These are phyloP conservation scores for Microchirus variegatus DNA, from an alignment of 2,797 vertebrate genomes.

Conservation along the genomic window DNA sequence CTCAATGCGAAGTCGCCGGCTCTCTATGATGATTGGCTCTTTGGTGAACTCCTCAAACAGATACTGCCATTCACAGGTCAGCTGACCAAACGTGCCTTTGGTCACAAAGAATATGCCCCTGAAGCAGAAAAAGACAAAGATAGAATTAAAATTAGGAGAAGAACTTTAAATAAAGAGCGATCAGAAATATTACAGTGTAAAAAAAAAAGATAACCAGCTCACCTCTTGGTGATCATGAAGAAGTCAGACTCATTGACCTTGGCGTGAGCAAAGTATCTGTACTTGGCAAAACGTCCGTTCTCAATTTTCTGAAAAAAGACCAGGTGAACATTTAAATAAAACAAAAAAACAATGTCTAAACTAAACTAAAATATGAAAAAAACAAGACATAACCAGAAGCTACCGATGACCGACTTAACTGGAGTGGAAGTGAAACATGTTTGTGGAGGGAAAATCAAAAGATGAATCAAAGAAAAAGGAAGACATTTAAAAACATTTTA, in stretches of 20 bases:
- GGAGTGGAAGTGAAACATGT: constrained; percentile 1
- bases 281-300: constrained; percentile 97
- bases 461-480: constrained; percentile 49
- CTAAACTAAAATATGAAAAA: background rate
- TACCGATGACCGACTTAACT: background rate
- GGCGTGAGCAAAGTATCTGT: constrained; percentile 94
- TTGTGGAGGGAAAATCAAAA: constrained; percentile 12
- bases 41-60: constrained; percentile 97
- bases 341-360: background rate
- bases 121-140: constrained; percentile 20
- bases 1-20: constrained; percentile 91
- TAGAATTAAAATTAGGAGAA: background rate
- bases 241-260: constrained; percentile 96
- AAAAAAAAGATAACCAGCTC: constrained; percentile 33
- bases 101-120: constrained; percentile 97
- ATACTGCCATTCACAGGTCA: constrained; percentile 98
- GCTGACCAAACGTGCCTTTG: constrained; percentile 94
- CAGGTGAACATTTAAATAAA: background rate
- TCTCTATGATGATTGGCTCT: constrained; percentile 91
- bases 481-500: constrained; percentile 61
- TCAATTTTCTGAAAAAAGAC: constrained; percentile 90
- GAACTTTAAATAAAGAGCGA: background rate
- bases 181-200: background rate
- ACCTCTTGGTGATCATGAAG: constrained; percentile 98
- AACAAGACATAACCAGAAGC: background rate